Evolutionary conservation across 2,113 vertebrate species (phyloP), one percentile per base, ranked within the genome.

Genomic region (Chiloscyllium plagiosum): DNA sequence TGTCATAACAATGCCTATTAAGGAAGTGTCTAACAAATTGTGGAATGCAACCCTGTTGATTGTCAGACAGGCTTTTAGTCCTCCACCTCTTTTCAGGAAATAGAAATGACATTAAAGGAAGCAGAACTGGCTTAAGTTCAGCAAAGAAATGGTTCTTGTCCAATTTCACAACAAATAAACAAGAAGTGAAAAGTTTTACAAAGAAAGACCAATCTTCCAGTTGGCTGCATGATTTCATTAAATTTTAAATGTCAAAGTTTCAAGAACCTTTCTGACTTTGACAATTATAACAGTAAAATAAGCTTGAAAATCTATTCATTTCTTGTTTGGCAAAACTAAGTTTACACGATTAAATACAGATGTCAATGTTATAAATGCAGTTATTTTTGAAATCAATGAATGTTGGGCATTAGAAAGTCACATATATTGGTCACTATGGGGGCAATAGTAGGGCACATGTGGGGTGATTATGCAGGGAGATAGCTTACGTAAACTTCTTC

Each of bases 1-100:
- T 68, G 93, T 50, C n/a, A 72, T 68, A 95, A 95, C 68, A 95
- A 95, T 50, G 93, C 93, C 66, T 94, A 95, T 95, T 95, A 95
- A 95, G 93, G 93, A 72, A 72, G 42, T 72, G 26, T 70, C 93
- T 72, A 72, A 95, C 56, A 92, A 70, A 95, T 95, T 95, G 66
- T 47, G 37, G 37, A 94, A 94, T 94, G 66, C 12, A 68, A 15
- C 19, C 29, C 65, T 94, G 65, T 70, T 69, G 92, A 8, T 95
- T 95, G 68, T 72, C 37, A 68, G 93, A 70, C n/a, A 70, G 24
- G 37, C 37, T 90, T 69, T 69, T 70, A 70, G 37, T 12, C 42
- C 5, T 3, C 69, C 94, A 47, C 42, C 47, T 69, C 47, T 50
- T 29, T 95, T 95, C 69, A 76, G 69, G 66, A 95, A 95, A 52